Base-by-base conservation (phyloP, 64 coral and sea anemone species). In the Montipora cactus region DNA sequence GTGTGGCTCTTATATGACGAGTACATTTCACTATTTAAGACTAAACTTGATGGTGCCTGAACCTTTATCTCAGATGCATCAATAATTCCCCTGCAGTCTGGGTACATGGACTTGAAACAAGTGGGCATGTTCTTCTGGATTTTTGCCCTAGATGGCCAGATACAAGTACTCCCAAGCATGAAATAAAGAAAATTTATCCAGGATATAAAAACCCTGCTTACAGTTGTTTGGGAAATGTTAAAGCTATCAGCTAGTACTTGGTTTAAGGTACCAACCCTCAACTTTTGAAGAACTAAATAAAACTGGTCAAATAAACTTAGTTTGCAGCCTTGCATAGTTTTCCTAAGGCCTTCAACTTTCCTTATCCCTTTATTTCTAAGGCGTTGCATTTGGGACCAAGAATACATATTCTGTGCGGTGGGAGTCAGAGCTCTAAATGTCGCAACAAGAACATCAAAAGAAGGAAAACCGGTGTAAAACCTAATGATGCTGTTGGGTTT, bases 121-220 rank as follows among this genome's bases (percentile, higher is more conserved):
- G 3, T 72, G 15, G 62, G 83, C 85, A 94, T 94, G 69, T 64
- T 15, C 67, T 75, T 94, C 46, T 81, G 6, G 10, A 94, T 81
- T 58, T 94, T 94, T 48, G 66, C 75, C 6, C 67, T 7, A 15
- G 76, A 94, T 59, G 84, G 85, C 84, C 92, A 94, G 1, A 87
- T 89, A 57, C 25, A 85, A 59, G 59, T 48, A 85, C 90, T 92
- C 46, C 79, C 90, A 15, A 92, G 81, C 51, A 85, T 77, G 46
- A 92, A 92, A 50, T 92, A 92, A 50, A 94, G 87, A 77, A 94
- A 89, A 16, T 89, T 94, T 75, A 83, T 73, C 92, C 92, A 94
- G 3, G 87, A 89, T 48, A 94, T 89, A 83, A 94, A 89, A 75
- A 89, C 11, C 23, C 87, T 59, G 44, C 92, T 83, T 47, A 94